A percentile compares a stretch with the other conserved stretches of the same genome.
phyloP scores from a whole-genome alignment of 2,888 invertebrate species.

The Polylopha cassiicola region DNA sequence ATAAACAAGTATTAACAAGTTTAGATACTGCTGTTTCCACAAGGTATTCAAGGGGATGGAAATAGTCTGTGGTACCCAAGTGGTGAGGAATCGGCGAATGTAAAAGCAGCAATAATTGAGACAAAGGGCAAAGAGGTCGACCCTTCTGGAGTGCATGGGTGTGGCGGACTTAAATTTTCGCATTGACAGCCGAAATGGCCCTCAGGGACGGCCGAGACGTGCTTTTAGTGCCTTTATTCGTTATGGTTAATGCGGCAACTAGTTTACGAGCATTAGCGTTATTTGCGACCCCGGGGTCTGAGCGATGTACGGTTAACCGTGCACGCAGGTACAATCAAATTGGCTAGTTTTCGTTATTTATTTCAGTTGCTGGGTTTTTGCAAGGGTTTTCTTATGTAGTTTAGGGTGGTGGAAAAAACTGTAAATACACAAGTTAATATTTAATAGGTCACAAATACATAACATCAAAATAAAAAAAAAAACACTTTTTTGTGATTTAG shows the following conservation, averaged over 20 bases:
- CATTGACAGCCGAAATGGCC: constrained; percentile 77
- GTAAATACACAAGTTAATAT: too few species aligned
- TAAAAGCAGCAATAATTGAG: constrained; percentile 61
- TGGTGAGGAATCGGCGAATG: constrained; percentile 40
- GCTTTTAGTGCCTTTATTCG: constrained; percentile 77
- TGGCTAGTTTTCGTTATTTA: constrained; percentile 20
- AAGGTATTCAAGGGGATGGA: constrained; percentile 16
- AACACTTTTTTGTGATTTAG: too few species aligned
- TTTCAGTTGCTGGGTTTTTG: constrained; percentile 15
- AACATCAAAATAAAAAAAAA: too few species aligned
- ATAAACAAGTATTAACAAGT: background rate
- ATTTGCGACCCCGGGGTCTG: constrained; percentile 59
- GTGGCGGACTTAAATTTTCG: constrained; percentile 74
- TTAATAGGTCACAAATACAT: too few species aligned
- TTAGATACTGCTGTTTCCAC: background rate
- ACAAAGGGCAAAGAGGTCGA: constrained; percentile 71
- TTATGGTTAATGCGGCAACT: constrained; percentile 73
- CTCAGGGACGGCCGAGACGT: constrained; percentile 64
- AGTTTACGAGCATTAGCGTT: constrained; percentile 70
- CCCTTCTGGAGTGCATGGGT: constrained; percentile 73
- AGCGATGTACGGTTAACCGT: constrained; percentile 27
- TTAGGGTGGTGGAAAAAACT: too few species aligned
- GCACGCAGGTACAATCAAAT: constrained; percentile 22
- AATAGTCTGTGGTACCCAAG: constrained; percentile 31
- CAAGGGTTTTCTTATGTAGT: background rate